Conservation (phyloP, 2,888 invertebrate genomes). For the Allolobophora icterica region DNA sequence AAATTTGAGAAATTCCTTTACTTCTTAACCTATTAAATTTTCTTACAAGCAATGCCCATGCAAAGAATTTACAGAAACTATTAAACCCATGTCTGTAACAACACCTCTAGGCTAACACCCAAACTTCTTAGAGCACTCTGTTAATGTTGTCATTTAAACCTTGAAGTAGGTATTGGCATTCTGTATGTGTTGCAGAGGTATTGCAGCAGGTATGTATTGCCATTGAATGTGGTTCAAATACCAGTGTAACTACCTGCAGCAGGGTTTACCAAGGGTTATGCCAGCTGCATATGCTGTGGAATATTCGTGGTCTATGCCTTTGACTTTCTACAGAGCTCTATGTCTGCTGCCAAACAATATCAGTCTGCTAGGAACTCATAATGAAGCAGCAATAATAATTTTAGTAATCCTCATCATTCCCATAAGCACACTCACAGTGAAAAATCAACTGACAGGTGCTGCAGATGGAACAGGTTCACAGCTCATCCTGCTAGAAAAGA, state of each 20-base stretch:
- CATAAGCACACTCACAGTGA: neutral
- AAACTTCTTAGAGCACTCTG: neutral
- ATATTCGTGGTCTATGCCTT: neutral
- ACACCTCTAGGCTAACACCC: neutral
- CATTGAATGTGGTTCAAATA: neutral
- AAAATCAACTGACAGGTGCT: neutral
- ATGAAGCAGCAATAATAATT: neutral
- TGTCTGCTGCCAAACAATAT: neutral
- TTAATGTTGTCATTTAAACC: neutral
- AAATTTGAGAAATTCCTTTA: slow-evolving; percentile 55
- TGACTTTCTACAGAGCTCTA: neutral
- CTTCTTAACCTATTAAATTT: neutral
- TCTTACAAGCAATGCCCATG: neutral
- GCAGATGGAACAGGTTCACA: neutral
- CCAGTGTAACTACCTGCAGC: neutral
- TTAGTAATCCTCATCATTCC: neutral
- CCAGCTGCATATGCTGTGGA: neutral
- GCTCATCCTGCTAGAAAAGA: neutral
- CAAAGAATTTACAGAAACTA: neutral
- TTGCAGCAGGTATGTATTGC: neutral
- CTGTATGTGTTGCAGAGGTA: neutral
- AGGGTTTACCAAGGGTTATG: neutral
- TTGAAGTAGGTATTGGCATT: neutral
- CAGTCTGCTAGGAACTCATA: neutral
- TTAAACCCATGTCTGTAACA: neutral